Evolutionary conservation across 2,888 invertebrate genomes (phyloP), one percentile per base, ranked within the genome.

Genomic region (Parnassius apollo): DNA sequence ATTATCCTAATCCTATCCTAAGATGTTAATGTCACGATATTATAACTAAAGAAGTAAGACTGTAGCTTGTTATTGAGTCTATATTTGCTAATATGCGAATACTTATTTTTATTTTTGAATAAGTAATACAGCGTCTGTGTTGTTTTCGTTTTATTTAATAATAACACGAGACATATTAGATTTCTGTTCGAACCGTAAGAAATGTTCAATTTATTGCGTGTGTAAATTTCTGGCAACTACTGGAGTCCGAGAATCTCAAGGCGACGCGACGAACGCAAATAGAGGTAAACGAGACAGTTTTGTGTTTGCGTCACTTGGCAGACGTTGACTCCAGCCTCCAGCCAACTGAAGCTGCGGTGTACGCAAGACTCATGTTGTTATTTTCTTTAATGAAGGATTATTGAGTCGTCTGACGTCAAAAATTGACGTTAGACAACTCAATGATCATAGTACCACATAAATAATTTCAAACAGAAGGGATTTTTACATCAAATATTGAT

Each of bases 261-360:
- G 64, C 46, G 59, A 54, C 61, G 64, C 50, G 59, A 54, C 61
- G 57, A 59, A 63, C 68, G 56, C 46, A 68, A 66, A 65, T 67
- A 69, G 65, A 66, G 64, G 62, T 58, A 65, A 65, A 60, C 64
- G 62, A 61, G 64, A 62, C 64, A 68, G 59, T 61, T 62, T 62
- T 61, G 61, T 58, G 53, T 56, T 44, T 70, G 68, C 71, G 71
- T 71, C 68, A 68, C 52, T 69, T 69, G 68, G 71, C 71, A 68
- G 62, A 63, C 62, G 59, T n/a, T 42, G 51, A 2, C 25, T 57
- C 61, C 51, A 25, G 57, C 13, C 25, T 57, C 61, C 51, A 25
- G 57, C 13, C 56, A 12, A 18, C 55, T n/a, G 52, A 53, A 49
- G 12, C 53, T 45, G 58, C 54, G 51, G 44, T 45, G 42, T 49